Percentiles rank a stretch among this genome's conserved stretches.
Conservation (phyloP, 2,888 invertebrate species). For the Arrhopalites spinosus region DNA sequence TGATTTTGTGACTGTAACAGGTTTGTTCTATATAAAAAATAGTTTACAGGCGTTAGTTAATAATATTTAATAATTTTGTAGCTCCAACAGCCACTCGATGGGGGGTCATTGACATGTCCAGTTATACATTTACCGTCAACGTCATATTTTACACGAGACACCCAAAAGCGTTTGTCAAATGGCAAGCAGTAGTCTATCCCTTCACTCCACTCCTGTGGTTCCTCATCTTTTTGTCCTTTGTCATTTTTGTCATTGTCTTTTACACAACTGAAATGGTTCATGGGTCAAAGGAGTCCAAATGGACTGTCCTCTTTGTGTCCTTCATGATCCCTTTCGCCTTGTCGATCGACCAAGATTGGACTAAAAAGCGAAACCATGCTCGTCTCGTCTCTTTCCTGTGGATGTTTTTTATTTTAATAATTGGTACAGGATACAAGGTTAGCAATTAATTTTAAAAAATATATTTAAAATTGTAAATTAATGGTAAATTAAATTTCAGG, state of each 20-base stretch:
- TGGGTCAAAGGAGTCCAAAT: neutral
- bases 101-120: constrained; percentile 8
- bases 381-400: neutral
- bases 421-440: constrained; percentile 2
- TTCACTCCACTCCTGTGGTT: constrained; percentile 2
- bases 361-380: neutral
- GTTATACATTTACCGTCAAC: constrained; percentile 3
- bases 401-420: constrained; percentile 21
- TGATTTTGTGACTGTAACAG: constrained; percentile 7
- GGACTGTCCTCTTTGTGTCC: neutral
- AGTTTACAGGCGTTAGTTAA: too few species aligned
- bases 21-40: too few species aligned
- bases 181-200: constrained; percentile 10
- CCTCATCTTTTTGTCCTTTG: neutral
- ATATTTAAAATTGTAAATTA: neutral
- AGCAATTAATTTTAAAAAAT: neutral
- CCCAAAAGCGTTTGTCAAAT: neutral
- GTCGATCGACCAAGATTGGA: constrained; percentile 11
- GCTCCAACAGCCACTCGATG: neutral
- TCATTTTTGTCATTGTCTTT: neutral
- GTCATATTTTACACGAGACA: neutral
- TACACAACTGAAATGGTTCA: neutral
- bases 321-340: constrained; percentile 17
- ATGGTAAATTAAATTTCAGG: neutral
- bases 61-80: too few species aligned